Conservation (phyloP, 1,140 invertebrate genomes). For the Brachionus rotundiformis region DNA sequence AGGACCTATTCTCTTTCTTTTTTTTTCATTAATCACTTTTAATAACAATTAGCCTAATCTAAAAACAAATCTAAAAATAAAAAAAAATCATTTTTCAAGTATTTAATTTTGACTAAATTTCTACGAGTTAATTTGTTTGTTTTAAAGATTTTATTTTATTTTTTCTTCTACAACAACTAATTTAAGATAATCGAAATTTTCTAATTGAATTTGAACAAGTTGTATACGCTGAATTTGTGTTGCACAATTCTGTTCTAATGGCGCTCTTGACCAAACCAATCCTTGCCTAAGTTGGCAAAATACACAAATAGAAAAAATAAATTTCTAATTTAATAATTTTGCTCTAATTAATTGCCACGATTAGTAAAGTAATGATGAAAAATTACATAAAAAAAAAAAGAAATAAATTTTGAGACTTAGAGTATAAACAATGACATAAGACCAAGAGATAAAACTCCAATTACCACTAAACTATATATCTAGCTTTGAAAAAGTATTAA, state of each 20-base stretch:
- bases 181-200: constrained; percentile 27
- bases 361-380: background rate
- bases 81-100: background rate
- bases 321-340: constrained; percentile 24
- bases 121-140: background rate
- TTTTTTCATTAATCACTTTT: background rate
- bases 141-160: constrained; percentile 12
- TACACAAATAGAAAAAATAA: constrained; percentile 10
- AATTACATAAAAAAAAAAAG: background rate
- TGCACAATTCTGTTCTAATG: background rate
- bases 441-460: constrained; percentile 32
- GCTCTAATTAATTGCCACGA: background rate
- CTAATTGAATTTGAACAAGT: background rate
- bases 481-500: constrained; percentile 38
- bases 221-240: background rate
- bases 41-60: background rate
- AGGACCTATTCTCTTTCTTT: background rate
- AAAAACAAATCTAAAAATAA: constrained; percentile 7
- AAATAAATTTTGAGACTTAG: background rate
- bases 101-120: constrained; percentile 22
- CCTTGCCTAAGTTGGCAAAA: constrained; percentile 1
- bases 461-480: background rate
- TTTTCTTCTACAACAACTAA: background rate
- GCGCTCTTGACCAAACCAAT: background rate
- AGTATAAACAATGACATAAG: constrained; percentile 47